These are phyloP conservation scores for Sterna hirundo DNA, from an alignment of 2,113 vertebrate genomes.

Conservation along the genomic window DNA sequence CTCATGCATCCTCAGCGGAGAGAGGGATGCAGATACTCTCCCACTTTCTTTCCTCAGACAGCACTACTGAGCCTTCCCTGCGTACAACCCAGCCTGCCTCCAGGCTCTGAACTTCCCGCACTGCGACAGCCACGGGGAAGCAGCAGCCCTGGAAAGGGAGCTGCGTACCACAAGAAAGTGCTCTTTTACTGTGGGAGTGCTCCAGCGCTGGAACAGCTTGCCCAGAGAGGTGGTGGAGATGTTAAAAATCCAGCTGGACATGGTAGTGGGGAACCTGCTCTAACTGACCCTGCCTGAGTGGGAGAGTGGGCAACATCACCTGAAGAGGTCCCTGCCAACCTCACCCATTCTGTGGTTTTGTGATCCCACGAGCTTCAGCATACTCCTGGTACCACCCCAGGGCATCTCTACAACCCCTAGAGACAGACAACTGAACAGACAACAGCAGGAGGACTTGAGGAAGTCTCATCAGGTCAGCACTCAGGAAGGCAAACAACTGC, in stretches of 20 bases:
- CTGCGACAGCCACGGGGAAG: rapidly evolving
- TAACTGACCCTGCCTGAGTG: neutral
- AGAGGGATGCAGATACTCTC: neutral
- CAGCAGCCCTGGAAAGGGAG: neutral
- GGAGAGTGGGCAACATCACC: no score
- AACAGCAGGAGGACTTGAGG: neutral
- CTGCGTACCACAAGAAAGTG: neutral
- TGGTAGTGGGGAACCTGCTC: neutral
- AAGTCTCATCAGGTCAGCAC: neutral
- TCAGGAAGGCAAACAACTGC: neutral
- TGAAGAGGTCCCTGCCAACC: neutral
- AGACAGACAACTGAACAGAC: neutral
- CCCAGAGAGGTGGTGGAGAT: neutral
- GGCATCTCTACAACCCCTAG: neutral
- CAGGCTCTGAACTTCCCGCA: neutral
- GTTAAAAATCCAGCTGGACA: neutral
- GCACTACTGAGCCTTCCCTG: neutral
- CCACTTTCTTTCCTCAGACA: neutral
- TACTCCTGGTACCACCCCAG: neutral
- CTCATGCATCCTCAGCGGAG: rapidly evolving
- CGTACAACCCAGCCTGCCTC: neutral
- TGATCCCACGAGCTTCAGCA: neutral
- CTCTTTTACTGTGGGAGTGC: neutral
- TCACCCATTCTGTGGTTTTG: neutral
- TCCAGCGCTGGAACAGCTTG: neutral